Evolutionary conservation across 1,140 invertebrate species (phyloP).

Genomic region (Lasioglossum albipes): DNA sequence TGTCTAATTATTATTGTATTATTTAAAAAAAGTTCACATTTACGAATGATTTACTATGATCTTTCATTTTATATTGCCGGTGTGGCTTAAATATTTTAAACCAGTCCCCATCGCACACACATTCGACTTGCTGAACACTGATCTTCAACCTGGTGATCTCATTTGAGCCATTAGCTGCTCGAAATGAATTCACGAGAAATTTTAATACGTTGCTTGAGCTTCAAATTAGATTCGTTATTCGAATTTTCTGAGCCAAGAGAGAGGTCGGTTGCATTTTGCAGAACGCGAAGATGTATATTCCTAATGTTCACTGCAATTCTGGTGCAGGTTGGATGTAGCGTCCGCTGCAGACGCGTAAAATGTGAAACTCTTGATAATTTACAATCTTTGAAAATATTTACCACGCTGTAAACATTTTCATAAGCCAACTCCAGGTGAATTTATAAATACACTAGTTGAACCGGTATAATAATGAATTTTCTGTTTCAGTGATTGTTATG

Average conservation of each 20-base stretch:
- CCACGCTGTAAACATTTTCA: too few relatives aligned
- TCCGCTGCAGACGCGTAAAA: neutral
- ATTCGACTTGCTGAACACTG: neutral
- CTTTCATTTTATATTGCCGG: neutral
- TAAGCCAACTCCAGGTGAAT: too few relatives aligned
- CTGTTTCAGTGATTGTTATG: too few relatives aligned
- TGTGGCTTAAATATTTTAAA: neutral
- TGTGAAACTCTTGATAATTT: too few relatives aligned
- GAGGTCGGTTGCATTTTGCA: neutral
- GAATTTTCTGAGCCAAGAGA: neutral
- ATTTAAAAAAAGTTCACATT: too few relatives aligned
- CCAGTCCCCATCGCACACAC: neutral
- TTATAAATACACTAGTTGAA: too few relatives aligned
- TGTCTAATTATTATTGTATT: too few relatives aligned
- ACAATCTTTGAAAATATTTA: too few relatives aligned
- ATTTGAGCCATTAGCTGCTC: neutral
- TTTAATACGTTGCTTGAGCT: neutral
- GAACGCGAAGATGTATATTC: neutral
- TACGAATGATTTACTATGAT: neutral
- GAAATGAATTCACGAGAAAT: constrained; percentile 12
- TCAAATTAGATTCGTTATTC: constrained; percentile 36
- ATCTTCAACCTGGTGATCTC: neutral
- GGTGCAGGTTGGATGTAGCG: neutral
- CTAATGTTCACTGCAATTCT: neutral
- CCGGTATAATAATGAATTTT: too few relatives aligned